Evolutionary conservation across 2,888 invertebrate species (phyloP), one percentile per base, ranked within the genome.

Genomic region (Seira sanloemensis): DNA sequence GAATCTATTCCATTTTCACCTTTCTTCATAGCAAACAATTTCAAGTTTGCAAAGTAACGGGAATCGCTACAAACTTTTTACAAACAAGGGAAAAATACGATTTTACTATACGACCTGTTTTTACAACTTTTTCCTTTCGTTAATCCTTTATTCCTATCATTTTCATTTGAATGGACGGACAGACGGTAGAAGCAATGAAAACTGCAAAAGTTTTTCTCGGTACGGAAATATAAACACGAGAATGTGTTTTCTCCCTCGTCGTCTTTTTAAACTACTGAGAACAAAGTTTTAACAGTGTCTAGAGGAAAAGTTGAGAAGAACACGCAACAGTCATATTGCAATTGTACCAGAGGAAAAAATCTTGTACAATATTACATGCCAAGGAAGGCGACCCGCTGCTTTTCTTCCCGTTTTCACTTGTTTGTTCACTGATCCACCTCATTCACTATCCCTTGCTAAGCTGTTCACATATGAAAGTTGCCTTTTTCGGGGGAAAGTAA

Each of bases 141-240:
- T 81, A 81, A 81, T 81, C 75, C 81, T 75, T 81, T 76, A 26
- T 73, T 74, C 58, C 78, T 58, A 58, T 74, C 76, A 76, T 80
- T 82, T 82, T 76, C 76, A 46, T 66, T 37, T 37, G 37, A 37
- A 37, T 37, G 37, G 4, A 37, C 37, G 37, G 37, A 12, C 5
- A 37, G 37, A 9, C 9, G 9, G 37, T 69, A 68, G 62, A 25
- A 68, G 18, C 27, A 76, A 66, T 67, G 46, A 65, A 74, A 71
- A 76, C 66, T 76, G 72, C 81, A 82, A 76, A 82, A 82, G 75
- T 82, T 82, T 78, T 82, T 68, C 12, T n/a, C n/a, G n/a, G 37
- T 73, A 73, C 46, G 75, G 75, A 80, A 80, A 80, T 80, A 75
- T 75, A 75, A 80, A 80, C 65, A 69, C 74, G 18, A 37, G 68